Percentiles rank a stretch among this genome's conserved stretches.
phyloP scores from a whole-genome alignment of 2,888 invertebrate species.

The Magallana nippona region DNA sequence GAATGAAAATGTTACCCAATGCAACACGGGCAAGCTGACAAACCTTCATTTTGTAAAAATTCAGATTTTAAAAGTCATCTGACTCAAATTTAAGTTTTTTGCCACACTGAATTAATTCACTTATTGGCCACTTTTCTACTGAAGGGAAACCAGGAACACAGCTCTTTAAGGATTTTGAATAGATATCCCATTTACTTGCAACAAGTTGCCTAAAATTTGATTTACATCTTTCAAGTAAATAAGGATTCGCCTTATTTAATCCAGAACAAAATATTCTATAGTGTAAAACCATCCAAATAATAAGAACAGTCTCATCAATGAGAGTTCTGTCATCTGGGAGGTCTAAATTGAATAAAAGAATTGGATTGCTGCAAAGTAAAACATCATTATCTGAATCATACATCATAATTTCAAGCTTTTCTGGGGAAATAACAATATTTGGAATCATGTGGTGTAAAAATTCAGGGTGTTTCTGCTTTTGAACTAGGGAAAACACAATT shows the following conservation, averaged over 20 bases:
- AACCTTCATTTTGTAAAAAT: too few relatives aligned
- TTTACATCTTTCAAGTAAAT: constrained; percentile 13
- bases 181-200: background rate
- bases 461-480: too few relatives aligned
- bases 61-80: too few relatives aligned
- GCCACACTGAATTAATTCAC: too few relatives aligned
- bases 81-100: too few relatives aligned
- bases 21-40: too few relatives aligned
- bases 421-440: constrained; percentile 17
- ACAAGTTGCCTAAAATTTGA: constrained; percentile 22
- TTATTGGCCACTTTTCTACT: background rate
- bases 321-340: background rate
- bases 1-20: too few relatives aligned
- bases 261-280: background rate
- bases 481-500: too few relatives aligned
- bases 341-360: background rate
- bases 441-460: background rate
- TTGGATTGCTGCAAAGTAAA: constrained; percentile 12
- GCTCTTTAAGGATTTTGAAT: constrained; percentile 6
- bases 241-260: background rate
- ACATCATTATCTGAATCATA: constrained; percentile 21
- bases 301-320: constrained; percentile 2
- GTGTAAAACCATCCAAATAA: background rate
- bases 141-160: constrained; percentile 14
- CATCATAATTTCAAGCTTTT: constrained; percentile 4